These are phyloP conservation scores for Nothobranchius kuhntae DNA, from an alignment of 2,113 vertebrate species.

Conservation along the genomic window DNA sequence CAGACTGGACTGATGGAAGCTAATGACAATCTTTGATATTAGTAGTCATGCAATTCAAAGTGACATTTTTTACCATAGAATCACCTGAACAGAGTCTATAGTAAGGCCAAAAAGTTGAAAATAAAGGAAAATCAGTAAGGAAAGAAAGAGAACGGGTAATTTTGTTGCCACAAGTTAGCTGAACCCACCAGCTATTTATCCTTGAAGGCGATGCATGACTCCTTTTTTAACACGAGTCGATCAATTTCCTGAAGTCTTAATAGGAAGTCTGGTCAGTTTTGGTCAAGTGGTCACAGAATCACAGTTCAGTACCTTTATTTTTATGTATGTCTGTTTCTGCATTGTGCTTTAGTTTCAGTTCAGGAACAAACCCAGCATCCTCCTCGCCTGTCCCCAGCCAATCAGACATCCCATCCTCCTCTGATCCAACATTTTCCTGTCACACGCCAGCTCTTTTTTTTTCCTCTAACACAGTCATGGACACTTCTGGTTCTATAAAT, in stretches of 20 bases:
- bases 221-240: neutral
- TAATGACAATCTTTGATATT: constrained; percentile 51
- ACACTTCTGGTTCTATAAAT: too few species aligned
- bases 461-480: too few species aligned
- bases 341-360: too few species aligned
- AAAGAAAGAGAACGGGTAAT: neutral
- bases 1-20: constrained; percentile 20
- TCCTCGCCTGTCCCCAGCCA: too few species aligned
- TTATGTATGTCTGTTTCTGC: neutral
- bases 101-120: neutral
- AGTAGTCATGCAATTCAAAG: neutral
- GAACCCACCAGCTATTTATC: neutral
- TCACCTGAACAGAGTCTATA: neutral
- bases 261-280: neutral
- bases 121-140: neutral
- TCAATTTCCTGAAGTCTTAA: neutral
- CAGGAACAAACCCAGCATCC: too few species aligned
- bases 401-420: too few species aligned
- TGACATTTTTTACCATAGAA: constrained; percentile 18
- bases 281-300: neutral
- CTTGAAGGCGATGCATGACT: neutral
- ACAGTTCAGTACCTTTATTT: neutral
- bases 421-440: too few species aligned
- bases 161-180: too few species aligned
- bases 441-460: too few species aligned